Evolutionary conservation across 2,888 invertebrate genomes (phyloP).

Genomic region (Ormyrus labotus): DNA sequence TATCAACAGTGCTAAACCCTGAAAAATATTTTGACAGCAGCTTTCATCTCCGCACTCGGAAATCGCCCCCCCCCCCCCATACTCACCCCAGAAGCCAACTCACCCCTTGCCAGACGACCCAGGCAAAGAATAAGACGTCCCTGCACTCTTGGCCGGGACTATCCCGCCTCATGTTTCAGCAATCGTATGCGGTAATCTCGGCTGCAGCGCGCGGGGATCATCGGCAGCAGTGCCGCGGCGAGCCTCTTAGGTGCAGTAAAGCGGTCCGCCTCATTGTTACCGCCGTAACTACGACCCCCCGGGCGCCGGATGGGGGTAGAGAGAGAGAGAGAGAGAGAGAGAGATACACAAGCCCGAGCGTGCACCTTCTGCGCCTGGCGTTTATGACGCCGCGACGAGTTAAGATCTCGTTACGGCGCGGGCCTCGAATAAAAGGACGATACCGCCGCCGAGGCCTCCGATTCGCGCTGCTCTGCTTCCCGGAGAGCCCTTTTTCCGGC

Average conservation of each 20-base stretch:
- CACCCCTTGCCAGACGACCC: background rate
- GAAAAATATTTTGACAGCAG: no score
- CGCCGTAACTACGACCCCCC: slow-evolving; percentile 34
- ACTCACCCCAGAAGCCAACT: background rate
- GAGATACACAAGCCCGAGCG: slow-evolving; percentile 5
- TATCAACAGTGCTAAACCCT: no score
- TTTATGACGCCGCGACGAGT: slow-evolving; percentile 71
- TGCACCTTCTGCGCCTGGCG: slow-evolving; percentile 68
- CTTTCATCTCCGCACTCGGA: no score
- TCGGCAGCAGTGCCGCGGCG: slow-evolving; percentile 45
- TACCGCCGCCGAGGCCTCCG: slow-evolving; percentile 40
- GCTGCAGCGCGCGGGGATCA: slow-evolving; percentile 4
- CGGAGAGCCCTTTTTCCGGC: no score
- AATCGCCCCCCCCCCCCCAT: no score
- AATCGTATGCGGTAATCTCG: slow-evolving; percentile 64
- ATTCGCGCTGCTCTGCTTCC: background rate
- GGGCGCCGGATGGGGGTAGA: background rate
- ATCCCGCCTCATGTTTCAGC: slow-evolving; percentile 64
- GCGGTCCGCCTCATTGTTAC: slow-evolving; percentile 69
- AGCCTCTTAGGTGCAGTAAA: slow-evolving; percentile 73
- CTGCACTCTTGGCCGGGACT: no score
- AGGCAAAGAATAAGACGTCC: background rate
- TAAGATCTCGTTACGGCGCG: slow-evolving; percentile 69
- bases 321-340: background rate
- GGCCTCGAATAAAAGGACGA: slow-evolving; percentile 50